Evolutionary conservation across 2,888 invertebrate species (phyloP).

Genomic region (Drosophila pegasa): DNA sequence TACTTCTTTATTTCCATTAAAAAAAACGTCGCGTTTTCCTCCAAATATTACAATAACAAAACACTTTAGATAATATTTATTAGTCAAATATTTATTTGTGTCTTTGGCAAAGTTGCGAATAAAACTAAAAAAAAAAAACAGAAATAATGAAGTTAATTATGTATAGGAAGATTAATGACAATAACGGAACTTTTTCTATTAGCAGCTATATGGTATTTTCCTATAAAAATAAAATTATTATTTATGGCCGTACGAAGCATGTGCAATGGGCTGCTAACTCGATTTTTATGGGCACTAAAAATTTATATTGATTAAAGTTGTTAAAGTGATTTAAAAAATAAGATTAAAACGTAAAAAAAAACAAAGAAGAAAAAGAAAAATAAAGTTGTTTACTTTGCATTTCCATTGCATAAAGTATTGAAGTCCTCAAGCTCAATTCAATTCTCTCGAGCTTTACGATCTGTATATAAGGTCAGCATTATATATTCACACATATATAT

Average conservation of each 20-base stretch:
- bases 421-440: neutral
- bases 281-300: neutral
- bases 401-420: neutral
- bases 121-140: slow-evolving; percentile 19
- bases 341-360: neutral
- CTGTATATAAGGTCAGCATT: slow-evolving; percentile 2
- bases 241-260: neutral
- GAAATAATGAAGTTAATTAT: slow-evolving; percentile 1
- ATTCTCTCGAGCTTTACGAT: slow-evolving; percentile 6
- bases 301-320: slow-evolving; percentile 5
- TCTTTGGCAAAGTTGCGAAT: slow-evolving; percentile 3
- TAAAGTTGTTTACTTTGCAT: neutral
- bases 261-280: neutral
- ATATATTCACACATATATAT: slow-evolving; percentile 8
- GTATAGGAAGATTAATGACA: slow-evolving; percentile 1
- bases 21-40: neutral
- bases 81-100: slow-evolving; percentile 2
- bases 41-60: slow-evolving; percentile 1
- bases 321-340: slow-evolving; percentile 1
- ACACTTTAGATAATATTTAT: slow-evolving; percentile 15
- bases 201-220: neutral
- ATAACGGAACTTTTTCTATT: slow-evolving; percentile 8
- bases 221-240: neutral
- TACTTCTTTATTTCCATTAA: slow-evolving; percentile 23
- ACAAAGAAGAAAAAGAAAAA: neutral